Conservation (phyloP, 2,888 invertebrate species). For the Cerastis rubricosa region DNA sequence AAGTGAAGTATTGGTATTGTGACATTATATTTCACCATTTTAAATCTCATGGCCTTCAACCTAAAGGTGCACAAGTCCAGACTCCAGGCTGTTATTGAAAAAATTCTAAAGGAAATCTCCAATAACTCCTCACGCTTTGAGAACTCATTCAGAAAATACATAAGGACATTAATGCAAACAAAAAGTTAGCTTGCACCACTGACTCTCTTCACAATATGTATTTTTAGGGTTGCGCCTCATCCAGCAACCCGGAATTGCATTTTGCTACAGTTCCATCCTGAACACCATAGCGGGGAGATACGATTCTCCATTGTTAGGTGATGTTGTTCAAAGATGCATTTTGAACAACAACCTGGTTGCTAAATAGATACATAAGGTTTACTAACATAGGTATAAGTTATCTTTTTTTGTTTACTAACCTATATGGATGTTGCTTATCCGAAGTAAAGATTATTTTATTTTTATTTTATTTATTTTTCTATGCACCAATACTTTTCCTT, state of each 20-base stretch:
- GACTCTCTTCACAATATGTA: not conserved
- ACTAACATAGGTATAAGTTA: too few species aligned
- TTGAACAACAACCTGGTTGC: too few species aligned
- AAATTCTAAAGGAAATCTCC: not conserved
- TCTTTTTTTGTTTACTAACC: too few species aligned
- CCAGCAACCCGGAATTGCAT: not conserved
- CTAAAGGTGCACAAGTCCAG: not conserved
- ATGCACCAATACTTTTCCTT: not conserved
- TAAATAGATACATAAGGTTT: too few species aligned
- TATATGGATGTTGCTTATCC: too few species aligned
- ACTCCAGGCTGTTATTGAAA: not conserved
- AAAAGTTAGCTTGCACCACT: not conserved
- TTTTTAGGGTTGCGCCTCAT: not conserved
- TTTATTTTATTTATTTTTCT: too few species aligned
- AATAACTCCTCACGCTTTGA: not conserved
- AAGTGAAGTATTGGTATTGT: not conserved
- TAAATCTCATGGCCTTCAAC: not conserved
- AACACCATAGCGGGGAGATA: too few species aligned
- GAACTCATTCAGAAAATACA: not conserved
- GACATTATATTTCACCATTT: not conserved
- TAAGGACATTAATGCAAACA: not conserved
- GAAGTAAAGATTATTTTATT: too few species aligned
- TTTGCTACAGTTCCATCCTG: too few species aligned
- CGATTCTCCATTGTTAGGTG: too few species aligned
- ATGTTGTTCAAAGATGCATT: too few species aligned